Conservation (phyloP, 2,888 invertebrate species). For the Eurois occulta region DNA sequence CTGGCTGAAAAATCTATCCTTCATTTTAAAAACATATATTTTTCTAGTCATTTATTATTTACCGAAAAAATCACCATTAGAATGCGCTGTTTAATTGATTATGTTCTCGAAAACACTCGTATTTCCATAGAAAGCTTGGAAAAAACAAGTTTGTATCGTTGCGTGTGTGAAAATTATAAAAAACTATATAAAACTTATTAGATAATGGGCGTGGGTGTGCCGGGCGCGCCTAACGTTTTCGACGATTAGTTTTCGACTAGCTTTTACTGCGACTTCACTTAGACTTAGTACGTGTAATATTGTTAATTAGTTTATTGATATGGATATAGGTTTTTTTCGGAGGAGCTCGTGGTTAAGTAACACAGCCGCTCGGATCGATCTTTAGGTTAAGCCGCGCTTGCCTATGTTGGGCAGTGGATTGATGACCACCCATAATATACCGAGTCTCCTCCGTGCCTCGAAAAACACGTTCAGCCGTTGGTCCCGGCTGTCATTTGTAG, state of each 20-base stretch:
- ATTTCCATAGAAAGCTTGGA: slow-evolving; percentile 63
- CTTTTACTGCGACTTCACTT: slow-evolving; percentile 48
- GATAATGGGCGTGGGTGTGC: slow-evolving; percentile 70
- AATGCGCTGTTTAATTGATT: slow-evolving; percentile 37
- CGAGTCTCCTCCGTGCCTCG: no score
- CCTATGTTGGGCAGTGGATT: no score
- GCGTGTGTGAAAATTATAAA: slow-evolving; percentile 69
- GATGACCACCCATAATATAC: no score
- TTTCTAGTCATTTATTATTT: slow-evolving; percentile 1
- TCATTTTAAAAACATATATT: neutral
- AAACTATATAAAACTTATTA: slow-evolving; percentile 66
- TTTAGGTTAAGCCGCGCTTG: neutral
- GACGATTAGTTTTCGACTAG: slow-evolving; percentile 69
- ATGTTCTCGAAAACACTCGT: slow-evolving; percentile 51
- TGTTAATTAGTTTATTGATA: slow-evolving; percentile 48
- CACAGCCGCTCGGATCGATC: no score
- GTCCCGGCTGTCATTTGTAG: no score
- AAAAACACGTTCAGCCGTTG: no score
- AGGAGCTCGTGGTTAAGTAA: no score
- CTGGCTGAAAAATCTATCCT: neutral
- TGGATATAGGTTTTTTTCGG: neutral
- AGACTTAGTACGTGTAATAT: slow-evolving; percentile 35
- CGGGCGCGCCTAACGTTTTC: slow-evolving; percentile 71
- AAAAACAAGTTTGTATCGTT: slow-evolving; percentile 62
- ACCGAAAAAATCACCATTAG: slow-evolving; percentile 5